phyloP scores from a whole-genome alignment of 2,888 invertebrate species.

The Acanthosepion lycidas region DNA sequence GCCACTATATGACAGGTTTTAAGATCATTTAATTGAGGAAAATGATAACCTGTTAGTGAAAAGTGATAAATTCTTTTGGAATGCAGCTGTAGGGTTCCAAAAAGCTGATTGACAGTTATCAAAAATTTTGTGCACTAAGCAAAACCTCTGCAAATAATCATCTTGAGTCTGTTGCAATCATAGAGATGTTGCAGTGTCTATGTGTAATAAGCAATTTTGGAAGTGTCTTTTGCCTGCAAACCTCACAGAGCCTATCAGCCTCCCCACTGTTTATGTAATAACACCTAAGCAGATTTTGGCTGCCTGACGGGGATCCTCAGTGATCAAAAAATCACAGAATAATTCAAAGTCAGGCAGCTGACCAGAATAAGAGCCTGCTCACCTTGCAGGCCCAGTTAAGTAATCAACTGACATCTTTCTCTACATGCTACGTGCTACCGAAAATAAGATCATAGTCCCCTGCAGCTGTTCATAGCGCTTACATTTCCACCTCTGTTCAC shows the following conservation, averaged over 20 bases:
- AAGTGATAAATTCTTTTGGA: no score
- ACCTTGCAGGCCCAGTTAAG: neutral
- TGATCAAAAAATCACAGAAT: neutral
- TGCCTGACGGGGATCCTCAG: neutral
- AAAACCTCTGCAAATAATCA: neutral
- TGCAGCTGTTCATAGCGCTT: neutral
- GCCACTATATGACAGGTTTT: no score
- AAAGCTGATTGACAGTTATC: no score
- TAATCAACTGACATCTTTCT: neutral
- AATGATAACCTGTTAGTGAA: no score
- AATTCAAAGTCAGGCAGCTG: no score
- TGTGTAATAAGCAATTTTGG: neutral
- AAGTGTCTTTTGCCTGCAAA: neutral
- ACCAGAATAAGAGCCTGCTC: neutral
- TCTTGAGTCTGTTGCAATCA: neutral
- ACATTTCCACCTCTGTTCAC: neutral
- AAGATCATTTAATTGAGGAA: no score
- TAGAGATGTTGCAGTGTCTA: neutral
- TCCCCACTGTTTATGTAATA: constrained; percentile 14
- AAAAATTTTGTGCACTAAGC: no score
- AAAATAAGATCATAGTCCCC: neutral
- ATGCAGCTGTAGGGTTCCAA: no score
- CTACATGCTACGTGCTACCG: no score
- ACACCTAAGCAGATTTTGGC: neutral
- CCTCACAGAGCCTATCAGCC: neutral